Evolutionary conservation across 2,888 invertebrate genomes (phyloP).

Genomic region (Ceriagrion tenellum): DNA sequence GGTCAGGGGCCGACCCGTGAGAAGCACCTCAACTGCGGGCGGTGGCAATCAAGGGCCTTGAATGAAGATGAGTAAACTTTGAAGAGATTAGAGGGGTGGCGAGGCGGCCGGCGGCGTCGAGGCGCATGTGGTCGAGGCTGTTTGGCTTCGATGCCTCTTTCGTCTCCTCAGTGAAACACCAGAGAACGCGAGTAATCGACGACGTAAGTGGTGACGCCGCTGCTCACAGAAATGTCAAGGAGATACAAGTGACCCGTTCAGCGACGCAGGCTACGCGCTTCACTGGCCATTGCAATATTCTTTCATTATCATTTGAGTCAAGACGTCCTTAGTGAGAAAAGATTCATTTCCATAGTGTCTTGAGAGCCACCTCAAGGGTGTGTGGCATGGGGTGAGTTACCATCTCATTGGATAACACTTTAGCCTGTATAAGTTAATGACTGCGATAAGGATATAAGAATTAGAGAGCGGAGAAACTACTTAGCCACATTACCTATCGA

Average conservation of each 20-base stretch:
- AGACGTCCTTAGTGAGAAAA: too few relatives aligned
- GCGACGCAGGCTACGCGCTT: background rate
- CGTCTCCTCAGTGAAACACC: background rate
- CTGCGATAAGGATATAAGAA: too few relatives aligned
- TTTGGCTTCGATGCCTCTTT: background rate
- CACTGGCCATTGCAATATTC: background rate
- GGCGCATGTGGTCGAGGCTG: background rate
- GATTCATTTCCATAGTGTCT: too few relatives aligned
- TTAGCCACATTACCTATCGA: too few relatives aligned
- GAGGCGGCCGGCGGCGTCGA: background rate
- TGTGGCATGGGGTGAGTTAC: too few relatives aligned
- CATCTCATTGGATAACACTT: too few relatives aligned
- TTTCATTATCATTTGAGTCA: too few relatives aligned
- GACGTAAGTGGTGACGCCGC: background rate
- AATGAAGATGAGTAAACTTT: constrained; percentile 16
- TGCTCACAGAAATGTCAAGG: background rate
- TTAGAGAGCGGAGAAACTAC: too few relatives aligned
- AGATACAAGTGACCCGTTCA: background rate
- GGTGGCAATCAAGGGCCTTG: background rate
- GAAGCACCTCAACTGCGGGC: constrained; percentile 15
- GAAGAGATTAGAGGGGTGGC: background rate
- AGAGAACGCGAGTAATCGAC: background rate
- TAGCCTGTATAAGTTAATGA: too few relatives aligned
- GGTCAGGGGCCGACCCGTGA: background rate
- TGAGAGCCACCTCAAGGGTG: too few relatives aligned